phyloP scores from a whole-genome alignment of 1,140 invertebrate genomes.

The Caenorhabditis tropicalis region DNA sequence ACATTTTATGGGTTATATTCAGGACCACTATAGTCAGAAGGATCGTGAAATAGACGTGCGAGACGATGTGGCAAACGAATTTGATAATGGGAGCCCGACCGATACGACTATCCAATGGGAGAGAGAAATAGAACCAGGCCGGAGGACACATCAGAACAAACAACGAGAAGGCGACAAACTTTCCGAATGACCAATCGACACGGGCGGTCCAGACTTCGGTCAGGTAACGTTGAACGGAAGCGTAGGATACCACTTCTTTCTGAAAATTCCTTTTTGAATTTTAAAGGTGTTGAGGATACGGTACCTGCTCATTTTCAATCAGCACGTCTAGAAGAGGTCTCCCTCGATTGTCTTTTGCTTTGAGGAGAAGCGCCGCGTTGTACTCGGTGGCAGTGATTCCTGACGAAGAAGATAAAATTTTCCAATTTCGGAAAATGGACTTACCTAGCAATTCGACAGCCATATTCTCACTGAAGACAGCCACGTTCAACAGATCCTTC shows the following conservation, averaged over 20 bases:
- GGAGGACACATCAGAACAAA: constrained; percentile 90
- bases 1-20: constrained; percentile 69
- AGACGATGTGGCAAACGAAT: constrained; percentile 98
- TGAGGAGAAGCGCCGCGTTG: constrained; percentile 87
- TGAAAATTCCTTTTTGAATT: too few relatives aligned
- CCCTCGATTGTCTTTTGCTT: constrained; percentile 87
- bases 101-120: constrained; percentile 92
- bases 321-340: constrained; percentile 94
- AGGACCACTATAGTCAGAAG: constrained; percentile 78
- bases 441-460: constrained; percentile 86
- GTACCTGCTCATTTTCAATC: constrained; percentile 96
- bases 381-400: constrained; percentile 88
- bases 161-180: constrained; percentile 87
- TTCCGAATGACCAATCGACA: constrained; percentile 90
- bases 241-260: constrained; percentile 72
- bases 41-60: constrained; percentile 94
- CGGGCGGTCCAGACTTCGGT: constrained; percentile 95
- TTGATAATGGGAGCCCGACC: constrained; percentile 87
- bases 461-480: constrained; percentile 94
- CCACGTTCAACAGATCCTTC: constrained; percentile 90
- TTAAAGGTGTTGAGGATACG: constrained; percentile 72
- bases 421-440: neutral
- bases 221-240: constrained; percentile 76
- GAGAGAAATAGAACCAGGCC: constrained; percentile 92
- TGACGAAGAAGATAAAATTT: neutral